Conservation (phyloP, 2,888 invertebrate species). For the Drosophila cracens region DNA sequence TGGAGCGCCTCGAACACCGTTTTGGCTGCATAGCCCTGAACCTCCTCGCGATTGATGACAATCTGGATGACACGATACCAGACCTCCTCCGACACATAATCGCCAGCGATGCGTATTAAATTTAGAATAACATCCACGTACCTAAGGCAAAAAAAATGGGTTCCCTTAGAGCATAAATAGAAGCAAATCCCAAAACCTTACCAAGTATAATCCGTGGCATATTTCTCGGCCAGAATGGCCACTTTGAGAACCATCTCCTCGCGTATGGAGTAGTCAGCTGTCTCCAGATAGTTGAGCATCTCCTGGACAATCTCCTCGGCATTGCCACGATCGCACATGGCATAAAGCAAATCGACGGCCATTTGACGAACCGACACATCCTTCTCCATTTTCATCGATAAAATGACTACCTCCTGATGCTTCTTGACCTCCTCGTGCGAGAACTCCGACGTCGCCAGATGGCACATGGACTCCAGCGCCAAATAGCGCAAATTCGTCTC, state of each 20-base stretch:
- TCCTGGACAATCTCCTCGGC: constrained; percentile 99
- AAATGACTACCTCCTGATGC: constrained; percentile 99
- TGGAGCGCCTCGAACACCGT: constrained; percentile 99
- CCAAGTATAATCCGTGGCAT: constrained; percentile 99
- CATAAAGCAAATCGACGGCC: constrained; percentile 98
- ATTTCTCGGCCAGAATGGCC: constrained; percentile 99
- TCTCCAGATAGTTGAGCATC: constrained; percentile 99
- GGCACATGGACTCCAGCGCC: constrained; percentile 99
- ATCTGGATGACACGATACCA: constrained; percentile 99
- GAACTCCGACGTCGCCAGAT: constrained; percentile 99
- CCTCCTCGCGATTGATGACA: constrained; percentile 99
- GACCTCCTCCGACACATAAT: constrained; percentile 99
- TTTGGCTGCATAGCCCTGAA: constrained; percentile 99
- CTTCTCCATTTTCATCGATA: constrained; percentile 99
- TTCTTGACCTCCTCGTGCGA: constrained; percentile 99
- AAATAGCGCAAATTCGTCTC: constrained; percentile 99
- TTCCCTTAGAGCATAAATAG: no score
- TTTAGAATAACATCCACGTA: constrained; percentile 98
- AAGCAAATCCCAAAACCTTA: constrained; percentile 83
- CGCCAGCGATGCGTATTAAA: constrained; percentile 99
- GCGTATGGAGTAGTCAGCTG: constrained; percentile 99
- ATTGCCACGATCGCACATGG: constrained; percentile 99
- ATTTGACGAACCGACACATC: constrained; percentile 99
- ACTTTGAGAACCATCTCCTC: constrained; percentile 99
- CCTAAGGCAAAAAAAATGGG: constrained; percentile 72